A percentile compares a stretch with the other conserved stretches of the same genome.
Conservation (phyloP, 2,797 vertebrate species). For the Pangasius krempfi region DNA sequence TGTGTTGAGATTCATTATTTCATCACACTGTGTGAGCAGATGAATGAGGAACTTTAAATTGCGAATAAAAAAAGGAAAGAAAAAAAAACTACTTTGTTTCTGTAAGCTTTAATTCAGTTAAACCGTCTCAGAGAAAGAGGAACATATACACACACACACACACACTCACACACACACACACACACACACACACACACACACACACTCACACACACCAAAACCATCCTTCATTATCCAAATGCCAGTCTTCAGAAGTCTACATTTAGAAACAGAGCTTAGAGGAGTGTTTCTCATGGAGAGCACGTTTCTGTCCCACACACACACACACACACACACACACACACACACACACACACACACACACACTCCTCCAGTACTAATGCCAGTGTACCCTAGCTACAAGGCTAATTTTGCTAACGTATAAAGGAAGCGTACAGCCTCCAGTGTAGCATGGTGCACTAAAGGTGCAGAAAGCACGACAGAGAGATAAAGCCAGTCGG, state of each 20-base stretch:
- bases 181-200: conserved; percentile 1
- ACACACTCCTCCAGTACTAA: not conserved
- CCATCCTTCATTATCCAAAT: not conserved
- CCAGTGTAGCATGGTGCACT: not conserved
- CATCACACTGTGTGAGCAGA: not conserved
- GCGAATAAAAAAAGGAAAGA: not conserved
- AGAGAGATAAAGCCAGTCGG: not conserved
- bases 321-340: not conserved
- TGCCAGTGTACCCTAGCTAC: not conserved
- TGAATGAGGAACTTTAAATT: not conserved
- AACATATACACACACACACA: not conserved
- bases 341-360: not conserved
- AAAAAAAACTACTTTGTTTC: not conserved
- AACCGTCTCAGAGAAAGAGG: not conserved
- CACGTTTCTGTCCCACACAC: not conserved
- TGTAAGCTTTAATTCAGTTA: conserved; percentile 15
- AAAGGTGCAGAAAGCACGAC: not conserved
- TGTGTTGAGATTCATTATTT: conserved; percentile 6
- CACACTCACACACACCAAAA: not conserved
- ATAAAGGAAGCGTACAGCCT: not conserved
- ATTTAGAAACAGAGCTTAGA: conserved; percentile 5
- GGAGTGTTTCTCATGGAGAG: conserved; percentile 1
- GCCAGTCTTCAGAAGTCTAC: conserved; percentile 11
- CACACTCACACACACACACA: not conserved
- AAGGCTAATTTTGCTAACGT: not conserved